Evolutionary conservation across 30 jellyfish, hydroid and myxozoan species (phyloP), one percentile per base, ranked within the genome.

Genomic region (Pseudorhiza aurosa): DNA sequence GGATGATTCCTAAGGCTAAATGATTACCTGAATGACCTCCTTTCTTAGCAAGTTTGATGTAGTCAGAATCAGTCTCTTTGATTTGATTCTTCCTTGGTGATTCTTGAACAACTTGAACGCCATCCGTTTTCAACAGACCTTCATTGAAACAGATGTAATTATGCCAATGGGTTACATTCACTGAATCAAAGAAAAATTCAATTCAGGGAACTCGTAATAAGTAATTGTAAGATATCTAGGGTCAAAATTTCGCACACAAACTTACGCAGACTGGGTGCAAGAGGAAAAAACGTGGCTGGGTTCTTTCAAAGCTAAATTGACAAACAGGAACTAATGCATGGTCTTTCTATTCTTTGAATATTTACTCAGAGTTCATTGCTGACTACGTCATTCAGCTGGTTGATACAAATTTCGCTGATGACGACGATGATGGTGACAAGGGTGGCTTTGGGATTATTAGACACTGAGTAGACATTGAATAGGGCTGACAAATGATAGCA

Each of bases 21-120:
- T 39, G 50, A 12, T 39, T 45, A 73, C 86, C 86, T 36, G 86
- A 49, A 73, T 70, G 86, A 8, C 94, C 94, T 14, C 94, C 94
- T 12, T 73, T 70, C 55, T 82, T 82, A 1, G 94, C 94, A 43
- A 82, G 87, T 57, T 60, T 57, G 28, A 82, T 58, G 45, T 82
- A 82, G 14, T 70, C 87, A 32, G 94, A 82, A 45, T 82, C 94
- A 19, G 94, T 82, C 12, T 82, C 94, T 33, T 80, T 80, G 30
- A 80, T 80, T 33, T 80, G 73, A 22, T 65, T 64, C 84, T 65
- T 80, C 28, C 77, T 64, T 4, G 91, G 83, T 26, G 84, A 46
- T 10, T 80, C 91, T n/a, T n/a, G n/a, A 14, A 42, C 84, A 19
- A 37, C 77, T 5, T 24, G 77, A 22, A 68, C 91, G n/a, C 91